Conservation (phyloP, 1,140 invertebrate genomes). For the Formica selysi region DNA sequence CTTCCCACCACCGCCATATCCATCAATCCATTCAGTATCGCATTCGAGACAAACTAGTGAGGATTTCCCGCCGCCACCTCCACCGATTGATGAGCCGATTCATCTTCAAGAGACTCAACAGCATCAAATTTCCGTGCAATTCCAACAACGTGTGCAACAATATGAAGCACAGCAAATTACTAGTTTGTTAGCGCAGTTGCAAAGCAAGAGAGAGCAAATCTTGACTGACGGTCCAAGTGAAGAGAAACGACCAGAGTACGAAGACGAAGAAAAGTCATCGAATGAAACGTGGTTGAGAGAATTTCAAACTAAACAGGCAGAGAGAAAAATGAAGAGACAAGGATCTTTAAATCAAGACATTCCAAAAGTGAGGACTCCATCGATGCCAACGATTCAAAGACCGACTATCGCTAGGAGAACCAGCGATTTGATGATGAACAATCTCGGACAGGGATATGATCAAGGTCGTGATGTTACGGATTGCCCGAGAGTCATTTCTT, state of each 20-base stretch:
- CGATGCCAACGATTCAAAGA: conserved; percentile 56
- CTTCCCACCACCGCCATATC: conserved; percentile 92
- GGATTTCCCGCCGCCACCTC: conserved; percentile 95
- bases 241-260: conserved; percentile 74
- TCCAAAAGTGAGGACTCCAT: conserved; percentile 73
- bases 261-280: conserved; percentile 83
- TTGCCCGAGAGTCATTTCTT: conserved; percentile 83
- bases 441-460: conserved; percentile 71
- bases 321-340: conserved; percentile 88
- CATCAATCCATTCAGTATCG: conserved; percentile 90
- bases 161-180: conserved; percentile 85
- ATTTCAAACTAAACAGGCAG: conserved; percentile 92
- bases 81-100: conserved; percentile 89
- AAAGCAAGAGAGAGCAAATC: conserved; percentile 92
- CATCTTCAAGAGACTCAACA: conserved; percentile 83
- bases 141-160: conserved; percentile 66
- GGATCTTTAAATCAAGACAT: conserved; percentile 78
- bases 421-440: conserved; percentile 83
- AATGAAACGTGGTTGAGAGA: conserved; percentile 92
- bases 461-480: conserved; percentile 82
- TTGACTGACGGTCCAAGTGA: conserved; percentile 85
- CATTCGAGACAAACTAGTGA: conserved; percentile 95
- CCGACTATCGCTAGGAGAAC: conserved; percentile 80
- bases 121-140: conserved; percentile 31
- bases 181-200: conserved; percentile 90